A percentile compares a stretch with the other conserved stretches of the same genome.
phyloP scores from a whole-genome alignment of 2,113 vertebrate species.

The Myanophis thanlyinensis region DNA sequence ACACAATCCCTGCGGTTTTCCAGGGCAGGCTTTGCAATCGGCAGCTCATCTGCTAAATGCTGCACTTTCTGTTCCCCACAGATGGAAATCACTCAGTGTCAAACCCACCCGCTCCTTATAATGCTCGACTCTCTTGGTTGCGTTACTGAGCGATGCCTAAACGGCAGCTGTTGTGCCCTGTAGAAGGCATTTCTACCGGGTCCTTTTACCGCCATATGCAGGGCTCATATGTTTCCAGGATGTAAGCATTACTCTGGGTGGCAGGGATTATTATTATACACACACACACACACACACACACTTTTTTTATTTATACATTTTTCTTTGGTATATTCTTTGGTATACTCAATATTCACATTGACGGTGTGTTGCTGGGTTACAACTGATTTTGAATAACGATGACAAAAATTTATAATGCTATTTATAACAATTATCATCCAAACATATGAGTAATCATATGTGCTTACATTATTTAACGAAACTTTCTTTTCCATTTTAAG shows the following conservation, averaged over 20 bases:
- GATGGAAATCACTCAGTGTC: background rate
- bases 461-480: no score
- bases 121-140: background rate
- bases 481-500: no score
- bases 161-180: accelerated
- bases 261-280: background rate
- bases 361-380: no score
- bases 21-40: background rate
- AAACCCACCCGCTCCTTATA: background rate
- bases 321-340: no score
- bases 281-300: no score
- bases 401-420: no score
- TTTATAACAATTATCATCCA: no score
- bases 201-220: background rate
- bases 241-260: background rate
- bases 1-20: background rate
- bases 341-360: no score
- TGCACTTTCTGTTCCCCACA: background rate
- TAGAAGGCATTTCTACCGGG: background rate
- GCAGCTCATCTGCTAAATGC: background rate
- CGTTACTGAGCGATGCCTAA: background rate
- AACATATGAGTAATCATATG: no score
- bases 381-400: no score
- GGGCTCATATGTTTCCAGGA: background rate
- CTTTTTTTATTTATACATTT: no score